Evolutionary conservation across 1,140 invertebrate species (phyloP), one percentile per base, ranked within the genome.

Genomic region (Drosophila hydei): DNA sequence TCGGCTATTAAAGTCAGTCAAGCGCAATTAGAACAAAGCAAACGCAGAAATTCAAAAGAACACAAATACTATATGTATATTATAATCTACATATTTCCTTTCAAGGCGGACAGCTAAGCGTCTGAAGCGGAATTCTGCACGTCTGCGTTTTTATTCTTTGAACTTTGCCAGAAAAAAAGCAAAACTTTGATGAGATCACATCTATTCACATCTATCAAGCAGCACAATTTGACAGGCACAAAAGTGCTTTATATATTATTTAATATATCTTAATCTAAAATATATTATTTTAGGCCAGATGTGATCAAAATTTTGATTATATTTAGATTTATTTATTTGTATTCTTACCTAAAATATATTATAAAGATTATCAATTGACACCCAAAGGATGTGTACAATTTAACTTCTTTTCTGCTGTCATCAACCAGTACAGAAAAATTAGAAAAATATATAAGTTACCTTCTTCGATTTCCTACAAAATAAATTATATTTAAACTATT

Each of bases 11-110:
- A 88, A 88, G 36, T 88, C 84, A 89, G 75, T 88, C 75, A 75
- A 83, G 84, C 83, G 83, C 83, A 89, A 83, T 89, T 77, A 79
- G 77, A 89, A 88, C 83, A 88, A 88, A 88, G 83, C 64, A 33
- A 12, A 12, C 30, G 30, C 30, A 33, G 45, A 48, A 56, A 72
- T 51, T 51, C 56, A 61, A 55, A 60, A 43, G 47, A 74, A 51
- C 27, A 58, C 43, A 70, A 42, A 52, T 36, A 68, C 38, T n/a
- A 43, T 33, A 52, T 38, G 25, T 27, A 16, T 70, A 50, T 27
- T 50, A 45, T 62, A 63, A 78, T 72, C 64, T 52, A 74, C 63
- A 70, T 59, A 64, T 79, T 88, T 88, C 72, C 75, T 88, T 83
- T 88, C 27, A 63, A 54, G 69, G 63, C 52, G 50, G 51, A 48